Evolutionary conservation across 2,888 invertebrate genomes (phyloP).

Genomic region (Synergus itoensis): DNA sequence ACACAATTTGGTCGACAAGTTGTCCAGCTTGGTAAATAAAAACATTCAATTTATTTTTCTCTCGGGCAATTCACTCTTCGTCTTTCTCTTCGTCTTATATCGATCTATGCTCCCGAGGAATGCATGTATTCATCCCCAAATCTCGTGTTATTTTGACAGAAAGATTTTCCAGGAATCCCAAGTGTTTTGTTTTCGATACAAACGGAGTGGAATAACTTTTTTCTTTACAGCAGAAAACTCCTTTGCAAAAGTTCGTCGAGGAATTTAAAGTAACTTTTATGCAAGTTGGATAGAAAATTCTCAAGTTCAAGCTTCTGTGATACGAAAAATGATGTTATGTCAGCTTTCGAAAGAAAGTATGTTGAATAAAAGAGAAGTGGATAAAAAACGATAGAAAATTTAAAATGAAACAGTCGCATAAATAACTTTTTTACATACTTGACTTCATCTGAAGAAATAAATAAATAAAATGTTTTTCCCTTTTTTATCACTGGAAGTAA

Average conservation of each 20-base stretch:
- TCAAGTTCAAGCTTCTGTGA: background rate
- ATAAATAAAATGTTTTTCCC: too few relatives aligned
- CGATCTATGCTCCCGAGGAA: constrained; percentile 14
- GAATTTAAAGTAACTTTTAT: constrained; percentile 22
- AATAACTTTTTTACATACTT: background rate
- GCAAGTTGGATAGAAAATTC: background rate
- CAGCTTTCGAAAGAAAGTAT: background rate
- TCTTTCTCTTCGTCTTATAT: constrained; percentile 14
- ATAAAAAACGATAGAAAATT: background rate
- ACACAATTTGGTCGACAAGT: background rate
- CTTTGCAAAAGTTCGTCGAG: background rate
- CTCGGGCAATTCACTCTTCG: background rate
- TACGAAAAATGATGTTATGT: background rate
- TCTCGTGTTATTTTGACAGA: constrained; percentile 30
- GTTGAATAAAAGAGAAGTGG: background rate
- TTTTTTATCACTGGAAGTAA: background rate
- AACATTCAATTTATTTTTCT: constrained; percentile 27
- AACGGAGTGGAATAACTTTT: constrained; percentile 18
- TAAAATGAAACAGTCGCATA: background rate
- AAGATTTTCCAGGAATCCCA: constrained; percentile 12
- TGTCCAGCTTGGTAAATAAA: constrained; percentile 12
- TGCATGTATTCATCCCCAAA: constrained; percentile 21
- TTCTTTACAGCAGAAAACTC: background rate
- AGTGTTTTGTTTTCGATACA: constrained; percentile 33
- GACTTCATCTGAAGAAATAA: too few relatives aligned